Conservation (phyloP, 35 echinoderm and acorn worm genomes). For the Hemicentrotus pulcherrimus region DNA sequence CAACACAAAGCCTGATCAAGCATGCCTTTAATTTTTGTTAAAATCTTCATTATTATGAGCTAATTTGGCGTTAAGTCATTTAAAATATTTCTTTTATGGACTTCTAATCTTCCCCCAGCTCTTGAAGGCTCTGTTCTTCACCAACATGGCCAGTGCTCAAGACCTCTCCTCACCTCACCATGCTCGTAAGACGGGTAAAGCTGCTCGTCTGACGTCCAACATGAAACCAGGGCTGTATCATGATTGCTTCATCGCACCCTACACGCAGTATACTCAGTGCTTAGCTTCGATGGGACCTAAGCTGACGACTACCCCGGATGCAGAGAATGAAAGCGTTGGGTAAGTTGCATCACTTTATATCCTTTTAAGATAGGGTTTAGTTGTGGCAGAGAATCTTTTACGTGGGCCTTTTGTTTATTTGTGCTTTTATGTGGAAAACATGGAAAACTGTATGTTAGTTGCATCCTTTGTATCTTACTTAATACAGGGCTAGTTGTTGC, state of each 20-base stretch:
- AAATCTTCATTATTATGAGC: no score
- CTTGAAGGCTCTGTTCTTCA: slow-evolving; percentile 90
- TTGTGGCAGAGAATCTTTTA: no score
- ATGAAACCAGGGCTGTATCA: slow-evolving; percentile 94
- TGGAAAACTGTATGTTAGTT: no score
- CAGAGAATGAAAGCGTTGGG: slow-evolving; percentile 77
- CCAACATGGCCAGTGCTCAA: slow-evolving; percentile 85
- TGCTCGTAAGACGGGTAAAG: slow-evolving; percentile 84
- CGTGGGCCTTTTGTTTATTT: no score
- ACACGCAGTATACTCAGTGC: slow-evolving; percentile 96
- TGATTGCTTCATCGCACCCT: slow-evolving; percentile 91
- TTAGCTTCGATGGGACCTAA: slow-evolving; percentile 77
- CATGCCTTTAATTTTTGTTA: background rate
- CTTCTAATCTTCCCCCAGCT: slow-evolving; percentile 56
- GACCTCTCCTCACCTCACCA: slow-evolving; percentile 67
- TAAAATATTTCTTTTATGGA: background rate
- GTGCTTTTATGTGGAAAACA: no score
- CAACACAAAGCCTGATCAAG: background rate
- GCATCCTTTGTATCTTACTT: no score
- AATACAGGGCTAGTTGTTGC: no score
- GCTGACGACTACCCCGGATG: slow-evolving; percentile 64
- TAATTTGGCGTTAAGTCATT: background rate
- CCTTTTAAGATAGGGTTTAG: background rate
- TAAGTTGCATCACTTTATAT: slow-evolving; percentile 6
- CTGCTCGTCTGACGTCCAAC: slow-evolving; percentile 83